phyloP scores from a whole-genome alignment of 2,888 invertebrate genomes.

The Steromphala cineraria region DNA sequence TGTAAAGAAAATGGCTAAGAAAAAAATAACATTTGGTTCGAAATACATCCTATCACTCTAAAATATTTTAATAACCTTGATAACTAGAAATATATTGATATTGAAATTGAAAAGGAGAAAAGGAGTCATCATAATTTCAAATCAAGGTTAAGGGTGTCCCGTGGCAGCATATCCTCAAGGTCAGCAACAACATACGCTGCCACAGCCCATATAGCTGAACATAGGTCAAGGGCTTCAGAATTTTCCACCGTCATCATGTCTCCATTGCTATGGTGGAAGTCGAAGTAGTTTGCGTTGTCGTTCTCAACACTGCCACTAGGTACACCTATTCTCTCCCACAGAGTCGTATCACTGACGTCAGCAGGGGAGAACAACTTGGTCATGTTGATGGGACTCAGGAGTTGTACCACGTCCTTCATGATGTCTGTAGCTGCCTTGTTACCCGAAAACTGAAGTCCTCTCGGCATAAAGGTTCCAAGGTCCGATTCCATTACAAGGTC shows the following conservation, averaged over 20 bases:
- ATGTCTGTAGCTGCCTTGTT: constrained; percentile 74
- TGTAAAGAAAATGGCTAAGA: no score
- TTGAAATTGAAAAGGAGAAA: no score
- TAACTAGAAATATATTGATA: no score
- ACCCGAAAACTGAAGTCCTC: constrained; percentile 81
- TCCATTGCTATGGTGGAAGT: constrained; percentile 86
- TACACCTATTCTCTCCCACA: constrained; percentile 81
- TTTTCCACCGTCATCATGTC: constrained; percentile 87
- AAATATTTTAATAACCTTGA: no score
- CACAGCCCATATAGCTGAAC: constrained; percentile 87
- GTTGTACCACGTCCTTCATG: constrained; percentile 81
- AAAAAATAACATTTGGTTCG: no score
- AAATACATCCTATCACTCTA: no score
- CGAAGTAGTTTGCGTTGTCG: constrained; percentile 83
- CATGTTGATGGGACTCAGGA: constrained; percentile 83
- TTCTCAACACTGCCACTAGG: constrained; percentile 84
- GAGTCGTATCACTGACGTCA: constrained; percentile 83
- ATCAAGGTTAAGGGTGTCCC: constrained; percentile 19
- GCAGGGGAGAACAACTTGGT: constrained; percentile 77
- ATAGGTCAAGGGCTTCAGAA: constrained; percentile 83
- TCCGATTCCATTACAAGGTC: constrained; percentile 90
- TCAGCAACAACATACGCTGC: constrained; percentile 87
- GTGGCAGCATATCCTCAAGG: constrained; percentile 77
- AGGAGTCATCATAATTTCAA: no score
- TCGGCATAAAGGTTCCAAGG: constrained; percentile 85